A percentile compares a stretch with the other conserved stretches of the same genome.
Evolutionary conservation across 2,113 vertebrate genomes (phyloP).

Genomic region (Alaudala cheleensis): DNA sequence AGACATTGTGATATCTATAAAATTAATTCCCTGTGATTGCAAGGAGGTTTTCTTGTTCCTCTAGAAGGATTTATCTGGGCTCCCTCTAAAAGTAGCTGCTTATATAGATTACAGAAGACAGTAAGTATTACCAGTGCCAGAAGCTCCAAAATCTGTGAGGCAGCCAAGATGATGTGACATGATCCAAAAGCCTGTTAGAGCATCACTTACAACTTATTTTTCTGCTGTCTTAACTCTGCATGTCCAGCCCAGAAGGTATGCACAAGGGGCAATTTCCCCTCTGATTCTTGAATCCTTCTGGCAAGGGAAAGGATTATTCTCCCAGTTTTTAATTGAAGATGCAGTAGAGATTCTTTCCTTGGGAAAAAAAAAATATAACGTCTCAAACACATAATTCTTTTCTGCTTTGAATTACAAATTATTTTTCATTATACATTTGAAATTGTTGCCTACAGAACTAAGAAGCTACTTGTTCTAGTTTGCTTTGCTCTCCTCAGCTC

Average conservation of each 20-base stretch:
- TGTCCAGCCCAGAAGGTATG: background rate
- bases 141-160: background rate
- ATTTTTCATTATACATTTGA: background rate
- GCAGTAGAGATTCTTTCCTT: background rate
- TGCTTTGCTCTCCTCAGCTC: background rate
- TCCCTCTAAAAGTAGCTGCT: background rate
- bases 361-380: background rate
- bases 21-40: background rate
- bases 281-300: background rate
- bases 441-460: background rate
- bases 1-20: background rate
- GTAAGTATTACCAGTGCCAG: background rate
- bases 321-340: background rate
- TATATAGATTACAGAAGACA: background rate
- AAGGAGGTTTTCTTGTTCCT: background rate
- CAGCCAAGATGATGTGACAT: background rate
- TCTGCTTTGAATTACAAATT: background rate
- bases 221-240: background rate
- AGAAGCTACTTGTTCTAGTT: background rate
- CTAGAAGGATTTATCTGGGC: background rate
- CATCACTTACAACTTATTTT: background rate
- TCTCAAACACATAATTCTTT: background rate
- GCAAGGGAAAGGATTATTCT: background rate
- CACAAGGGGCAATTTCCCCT: background rate
- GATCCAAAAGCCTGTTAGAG: background rate